Percentiles rank a stretch among this genome's conserved stretches.
Conservation (phyloP, 2,888 invertebrate genomes). For the Aporophyla lueneburgensis region DNA sequence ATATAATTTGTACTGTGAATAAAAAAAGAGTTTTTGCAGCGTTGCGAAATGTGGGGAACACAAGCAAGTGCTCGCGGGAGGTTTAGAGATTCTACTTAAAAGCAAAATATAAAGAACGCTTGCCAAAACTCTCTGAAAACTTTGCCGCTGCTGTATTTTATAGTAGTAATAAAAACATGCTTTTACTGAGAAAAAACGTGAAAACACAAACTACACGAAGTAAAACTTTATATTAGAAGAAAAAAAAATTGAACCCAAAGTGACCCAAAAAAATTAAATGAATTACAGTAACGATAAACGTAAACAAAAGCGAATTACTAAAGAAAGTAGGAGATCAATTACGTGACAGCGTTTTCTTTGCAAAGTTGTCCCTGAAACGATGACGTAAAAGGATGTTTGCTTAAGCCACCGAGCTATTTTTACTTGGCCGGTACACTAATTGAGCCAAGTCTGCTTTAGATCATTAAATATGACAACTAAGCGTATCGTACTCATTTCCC, state of each 20-base stretch:
- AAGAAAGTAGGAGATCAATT: slow-evolving; percentile 57
- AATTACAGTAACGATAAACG: slow-evolving; percentile 1
- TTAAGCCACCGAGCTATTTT: slow-evolving; percentile 72
- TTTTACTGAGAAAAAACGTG: background rate
- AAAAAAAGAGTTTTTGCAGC: slow-evolving; percentile 6
- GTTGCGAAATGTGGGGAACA: slow-evolving; percentile 21
- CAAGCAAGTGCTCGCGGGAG: slow-evolving; percentile 22
- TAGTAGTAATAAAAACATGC: background rate
- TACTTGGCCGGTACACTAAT: slow-evolving; percentile 67
- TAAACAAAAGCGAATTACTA: slow-evolving; percentile 29
- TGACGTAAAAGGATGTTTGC: slow-evolving; percentile 81
- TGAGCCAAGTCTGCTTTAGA: slow-evolving; percentile 59
- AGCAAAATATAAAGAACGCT: slow-evolving; percentile 12
- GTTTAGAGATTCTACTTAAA: slow-evolving; percentile 32
- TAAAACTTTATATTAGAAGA: background rate
- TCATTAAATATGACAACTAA: slow-evolving; percentile 54
- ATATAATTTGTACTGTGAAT: slow-evolving; percentile 9
- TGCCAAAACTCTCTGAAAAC: slow-evolving; percentile 9
- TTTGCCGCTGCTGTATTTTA: slow-evolving; percentile 7
- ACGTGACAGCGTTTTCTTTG: slow-evolving; percentile 45
- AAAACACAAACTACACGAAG: background rate
- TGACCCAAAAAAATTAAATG: background rate
- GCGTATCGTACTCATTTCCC: slow-evolving; percentile 33
- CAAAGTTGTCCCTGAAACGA: slow-evolving; percentile 55
- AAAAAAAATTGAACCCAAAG: background rate